Base-by-base conservation (phyloP, 2,888 invertebrate species). In the Lumbricus terrestris region DNA sequence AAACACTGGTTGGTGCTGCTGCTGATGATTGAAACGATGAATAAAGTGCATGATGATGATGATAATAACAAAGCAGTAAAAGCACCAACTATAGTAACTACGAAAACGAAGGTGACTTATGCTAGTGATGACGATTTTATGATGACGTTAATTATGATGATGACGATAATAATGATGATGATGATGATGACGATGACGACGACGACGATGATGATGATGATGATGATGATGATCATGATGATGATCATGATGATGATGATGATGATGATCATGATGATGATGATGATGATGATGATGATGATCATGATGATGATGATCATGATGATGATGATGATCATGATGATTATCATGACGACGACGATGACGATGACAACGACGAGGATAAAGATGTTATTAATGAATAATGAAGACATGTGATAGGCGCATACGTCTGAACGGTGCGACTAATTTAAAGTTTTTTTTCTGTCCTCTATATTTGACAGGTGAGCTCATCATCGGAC, bases 251-350 rank as follows among this genome's bases (percentile, higher is more conserved):
- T 83, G 83, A 83, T 83, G 33, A 83, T 83, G 33, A 83, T 1
- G 16, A 83, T 15, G 8, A 83, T 15, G 83, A 23, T 23, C 2
- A 83, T 33, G 83, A 83, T 83, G 83, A 83, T 33, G 83, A 33
- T 15, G 83, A 83, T 15, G 83, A 33, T 15, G 83, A 83, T 83
- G 83, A 83, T 83, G 11, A 16, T 82, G 82, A 82, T 82, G 82
- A 82, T 82, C n/a, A 82, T n/a, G 82, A 82, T 82, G 82, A 82
- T n/a, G 82, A 82, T 82, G 82, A 82, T n/a, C n/a, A 82, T 82
- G 82, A 82, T 34, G 83, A 83, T 83, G 83, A 33, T 34, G 83
- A 83, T 83, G 83, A n/a, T 34, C 34, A 83, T 83, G 33, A 33
- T 34, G 33, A 83, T 83, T 34, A 83, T 34, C 34, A 83, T 83